A percentile compares a stretch with the other conserved stretches of the same genome.
Conservation (phyloP, 2,888 invertebrate species). For the Strigamia maritima region DNA sequence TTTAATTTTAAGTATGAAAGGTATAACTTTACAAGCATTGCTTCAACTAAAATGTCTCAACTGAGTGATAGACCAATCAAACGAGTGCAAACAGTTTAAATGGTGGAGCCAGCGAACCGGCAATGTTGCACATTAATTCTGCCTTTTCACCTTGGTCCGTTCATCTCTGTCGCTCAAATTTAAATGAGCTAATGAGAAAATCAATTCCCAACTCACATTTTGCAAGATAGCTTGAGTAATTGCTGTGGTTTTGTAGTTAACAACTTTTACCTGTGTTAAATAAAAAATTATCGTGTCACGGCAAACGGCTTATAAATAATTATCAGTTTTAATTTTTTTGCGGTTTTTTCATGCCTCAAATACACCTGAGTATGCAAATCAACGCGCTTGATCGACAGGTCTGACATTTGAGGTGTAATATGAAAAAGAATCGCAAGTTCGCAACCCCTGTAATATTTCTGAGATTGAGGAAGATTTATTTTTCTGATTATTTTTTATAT, state of each 20-base stretch:
- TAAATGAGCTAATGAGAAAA: constrained; percentile 4
- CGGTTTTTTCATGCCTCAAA: too few relatives aligned
- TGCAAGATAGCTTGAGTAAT: background rate
- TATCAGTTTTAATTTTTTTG: background rate
- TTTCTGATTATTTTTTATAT: too few relatives aligned
- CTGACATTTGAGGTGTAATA: too few relatives aligned
- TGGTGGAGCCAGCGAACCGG: constrained; percentile 2
- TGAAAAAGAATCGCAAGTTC: too few relatives aligned
- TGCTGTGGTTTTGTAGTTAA: background rate
- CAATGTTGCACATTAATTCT: background rate
- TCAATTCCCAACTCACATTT: background rate
- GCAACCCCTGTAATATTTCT: too few relatives aligned
- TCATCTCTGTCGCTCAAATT: background rate
- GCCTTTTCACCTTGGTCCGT: background rate
- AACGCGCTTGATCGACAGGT: too few relatives aligned
- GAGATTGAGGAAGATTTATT: too few relatives aligned
- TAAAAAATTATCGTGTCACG: background rate
- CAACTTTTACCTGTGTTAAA: background rate
- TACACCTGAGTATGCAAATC: too few relatives aligned
- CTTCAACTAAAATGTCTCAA: background rate
- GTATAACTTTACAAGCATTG: background rate
- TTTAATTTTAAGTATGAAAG: constrained; percentile 4
- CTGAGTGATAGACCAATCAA: background rate
- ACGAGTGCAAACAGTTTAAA: background rate
- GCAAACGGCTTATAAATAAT: background rate